These are phyloP conservation scores for Enteromius fasciolatus DNA, from an alignment of 2,797 vertebrate genomes.

Conservation along the genomic window DNA sequence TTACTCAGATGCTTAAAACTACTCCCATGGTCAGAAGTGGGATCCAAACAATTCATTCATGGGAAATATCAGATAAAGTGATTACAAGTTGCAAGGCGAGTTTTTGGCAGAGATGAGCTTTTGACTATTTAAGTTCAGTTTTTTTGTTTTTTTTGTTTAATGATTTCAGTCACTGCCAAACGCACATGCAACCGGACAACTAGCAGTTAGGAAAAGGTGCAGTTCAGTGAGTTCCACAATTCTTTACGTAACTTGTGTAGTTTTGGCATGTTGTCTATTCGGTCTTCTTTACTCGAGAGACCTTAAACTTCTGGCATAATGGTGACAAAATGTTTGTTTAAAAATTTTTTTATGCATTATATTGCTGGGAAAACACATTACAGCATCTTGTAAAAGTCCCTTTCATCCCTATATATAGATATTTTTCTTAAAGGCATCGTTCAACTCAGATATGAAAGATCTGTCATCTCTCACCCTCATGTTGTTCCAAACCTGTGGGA, in stretches of 20 bases:
- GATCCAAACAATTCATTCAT: slow-evolving; percentile 16
- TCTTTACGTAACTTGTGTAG: neutral
- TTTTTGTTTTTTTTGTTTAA: neutral
- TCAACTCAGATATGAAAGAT: neutral
- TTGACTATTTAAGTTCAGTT: neutral
- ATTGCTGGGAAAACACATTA: neutral
- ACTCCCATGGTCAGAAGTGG: neutral
- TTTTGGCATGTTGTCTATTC: neutral
- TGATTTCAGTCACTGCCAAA: neutral
- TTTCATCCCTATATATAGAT: neutral
- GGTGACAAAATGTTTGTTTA: neutral
- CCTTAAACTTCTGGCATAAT: neutral
- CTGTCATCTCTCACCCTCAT: neutral
- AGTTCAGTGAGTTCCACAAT: neutral
- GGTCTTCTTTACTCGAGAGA: neutral
- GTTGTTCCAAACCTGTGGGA: neutral
- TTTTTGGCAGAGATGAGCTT: slow-evolving; percentile 15
- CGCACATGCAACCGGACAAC: neutral
- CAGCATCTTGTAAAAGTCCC: neutral
- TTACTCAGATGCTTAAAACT: neutral
- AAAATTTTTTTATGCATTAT: neutral
- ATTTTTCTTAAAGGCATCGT: neutral
- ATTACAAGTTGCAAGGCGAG: neutral
- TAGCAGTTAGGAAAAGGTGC: neutral
- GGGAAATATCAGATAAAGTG: slow-evolving; percentile 3